These are phyloP conservation scores for Bufo bufo DNA, from an alignment of 2,113 vertebrate species.

Conservation along the genomic window DNA sequence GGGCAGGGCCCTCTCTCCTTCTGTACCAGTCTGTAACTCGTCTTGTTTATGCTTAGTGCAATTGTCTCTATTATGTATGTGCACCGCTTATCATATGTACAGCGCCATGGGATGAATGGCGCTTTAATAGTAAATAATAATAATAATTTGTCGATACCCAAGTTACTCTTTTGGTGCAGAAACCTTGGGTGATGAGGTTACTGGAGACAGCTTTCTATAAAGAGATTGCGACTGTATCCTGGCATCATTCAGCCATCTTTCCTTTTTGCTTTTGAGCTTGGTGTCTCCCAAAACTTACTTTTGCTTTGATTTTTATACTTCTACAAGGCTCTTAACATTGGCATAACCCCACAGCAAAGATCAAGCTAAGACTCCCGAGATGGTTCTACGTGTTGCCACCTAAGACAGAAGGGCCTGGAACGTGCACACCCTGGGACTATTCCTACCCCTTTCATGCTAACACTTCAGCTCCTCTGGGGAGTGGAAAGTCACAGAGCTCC, in stretches of 20 bases:
- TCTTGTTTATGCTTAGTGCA: no score
- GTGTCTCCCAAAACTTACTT: background rate
- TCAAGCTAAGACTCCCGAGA: background rate
- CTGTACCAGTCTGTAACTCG: no score
- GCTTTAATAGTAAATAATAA: no score
- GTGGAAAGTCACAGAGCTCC: background rate
- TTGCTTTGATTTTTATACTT: background rate
- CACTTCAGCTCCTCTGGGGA: no score
- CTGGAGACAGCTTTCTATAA: background rate
- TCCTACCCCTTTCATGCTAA: no score
- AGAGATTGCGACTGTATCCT: background rate
- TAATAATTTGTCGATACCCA: background rate
- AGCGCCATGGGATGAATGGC: no score
- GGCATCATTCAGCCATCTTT: background rate
- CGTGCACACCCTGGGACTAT: background rate
- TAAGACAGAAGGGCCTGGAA: background rate
- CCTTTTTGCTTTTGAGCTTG: background rate
- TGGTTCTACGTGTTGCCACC: background rate
- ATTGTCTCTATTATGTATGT: no score
- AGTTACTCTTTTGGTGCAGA: background rate
- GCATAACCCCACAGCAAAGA: background rate
- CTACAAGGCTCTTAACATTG: background rate
- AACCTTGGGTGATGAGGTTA: background rate
- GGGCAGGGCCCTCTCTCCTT: no score
- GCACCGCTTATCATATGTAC: no score